Base-by-base conservation (phyloP, 2,113 vertebrate genomes). In the Seriola quinqueradiata region DNA sequence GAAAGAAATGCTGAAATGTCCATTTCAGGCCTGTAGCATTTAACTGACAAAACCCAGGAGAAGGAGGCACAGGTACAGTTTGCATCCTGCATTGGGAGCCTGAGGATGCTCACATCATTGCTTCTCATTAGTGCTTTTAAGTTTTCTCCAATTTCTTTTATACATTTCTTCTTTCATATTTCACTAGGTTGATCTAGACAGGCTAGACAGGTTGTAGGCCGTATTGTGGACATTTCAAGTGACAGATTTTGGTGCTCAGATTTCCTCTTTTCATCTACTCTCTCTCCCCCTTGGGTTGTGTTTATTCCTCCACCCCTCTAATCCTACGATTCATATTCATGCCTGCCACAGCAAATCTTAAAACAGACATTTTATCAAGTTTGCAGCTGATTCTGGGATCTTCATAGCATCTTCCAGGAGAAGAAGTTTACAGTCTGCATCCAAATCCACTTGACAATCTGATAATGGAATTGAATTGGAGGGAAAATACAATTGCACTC, bases 381-480 rank as follows among this genome's bases (percentile, higher is more conserved):
- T 69, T 66, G 68, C 50, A 36, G 67, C 66, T 34, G 71, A 73
- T 79, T 77, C 34, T 52, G 60, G 34, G 14, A 4, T 55, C n/a
- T 52, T 44, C 0, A 0, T n/a, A 8, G n/a, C 17, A 8, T n/a
- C 14, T 44, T 69, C 36, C 40, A 42, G 10, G 8, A 42, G 40
- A 9, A 11, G 40, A 70, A 28, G 72, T 85, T 83, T 77, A 79
- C 60, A 70, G 54, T 58, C 52, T 19, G 60, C 52, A 63, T 46
- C 46, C 64, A 63, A 75, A 70, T 12, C 11, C 21, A 9, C 59
- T 50, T 59, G 11, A 52, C 63, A 58, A 76, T 91, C 75, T 88
- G 81, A 90, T 83, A 76, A 83, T 48, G 74, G 48, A 82, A 70
- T 60, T 75, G 40, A 88, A 77, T 70, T 48, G 12, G 64, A 85